Evolutionary conservation across 2,888 invertebrate genomes (phyloP).

Genomic region (Drosophila atripex): DNA sequence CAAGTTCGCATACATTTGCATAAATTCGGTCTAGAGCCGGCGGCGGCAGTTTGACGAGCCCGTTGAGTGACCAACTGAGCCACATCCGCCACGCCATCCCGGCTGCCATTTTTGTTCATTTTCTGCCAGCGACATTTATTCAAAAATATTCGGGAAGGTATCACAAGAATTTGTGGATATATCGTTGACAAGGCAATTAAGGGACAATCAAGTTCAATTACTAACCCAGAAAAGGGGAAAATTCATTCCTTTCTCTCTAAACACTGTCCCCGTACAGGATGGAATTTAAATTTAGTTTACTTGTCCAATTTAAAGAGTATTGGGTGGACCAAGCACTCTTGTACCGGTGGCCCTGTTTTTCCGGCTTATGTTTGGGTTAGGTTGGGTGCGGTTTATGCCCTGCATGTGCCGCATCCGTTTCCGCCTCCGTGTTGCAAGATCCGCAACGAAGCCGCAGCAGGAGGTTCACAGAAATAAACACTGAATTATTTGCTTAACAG

Average conservation of each 20-base stretch:
- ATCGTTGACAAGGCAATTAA: slow-evolving; percentile 35
- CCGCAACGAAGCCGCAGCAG: slow-evolving; percentile 37
- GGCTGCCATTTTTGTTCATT: background rate
- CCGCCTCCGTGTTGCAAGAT: slow-evolving; percentile 54
- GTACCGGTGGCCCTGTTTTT: slow-evolving; percentile 1
- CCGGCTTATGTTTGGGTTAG: slow-evolving; percentile 25
- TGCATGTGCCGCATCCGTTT: slow-evolving; percentile 74
- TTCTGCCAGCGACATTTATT: slow-evolving; percentile 27
- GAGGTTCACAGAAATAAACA: slow-evolving; percentile 11
- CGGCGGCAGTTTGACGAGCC: slow-evolving; percentile 65
- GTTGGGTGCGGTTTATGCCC: slow-evolving; percentile 40
- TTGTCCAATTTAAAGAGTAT: slow-evolving; percentile 5
- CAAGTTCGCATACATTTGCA: slow-evolving; percentile 71
- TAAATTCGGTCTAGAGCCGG: slow-evolving; percentile 50
- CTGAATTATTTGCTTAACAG: background rate
- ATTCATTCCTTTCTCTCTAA: slow-evolving; percentile 1
- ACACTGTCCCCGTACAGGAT: background rate
- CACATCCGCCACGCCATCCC: background rate
- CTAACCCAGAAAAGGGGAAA: background rate
- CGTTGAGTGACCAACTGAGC: slow-evolving; percentile 36
- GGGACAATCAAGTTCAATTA: slow-evolving; percentile 28
- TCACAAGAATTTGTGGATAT: slow-evolving; percentile 23
- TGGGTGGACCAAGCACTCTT: background rate
- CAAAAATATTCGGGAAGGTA: slow-evolving; percentile 33
- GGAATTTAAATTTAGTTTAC: background rate